Conservation (phyloP, 1,140 invertebrate genomes). For the Ladona fulva region DNA sequence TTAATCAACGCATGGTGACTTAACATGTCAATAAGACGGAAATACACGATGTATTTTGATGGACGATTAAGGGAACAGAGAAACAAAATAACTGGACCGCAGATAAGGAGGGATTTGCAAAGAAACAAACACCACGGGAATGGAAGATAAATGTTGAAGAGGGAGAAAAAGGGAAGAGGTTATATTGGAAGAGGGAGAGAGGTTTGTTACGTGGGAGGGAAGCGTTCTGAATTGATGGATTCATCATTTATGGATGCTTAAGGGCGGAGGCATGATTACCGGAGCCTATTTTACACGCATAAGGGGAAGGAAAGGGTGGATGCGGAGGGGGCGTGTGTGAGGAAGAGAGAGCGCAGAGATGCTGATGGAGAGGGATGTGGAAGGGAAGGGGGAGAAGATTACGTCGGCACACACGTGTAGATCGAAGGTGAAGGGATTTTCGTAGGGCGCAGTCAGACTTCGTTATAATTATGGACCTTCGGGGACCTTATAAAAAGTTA, state of each 20-base stretch:
- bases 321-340: constrained; percentile 39
- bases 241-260: constrained; percentile 10
- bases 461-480: constrained; percentile 9
- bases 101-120: too few species aligned
- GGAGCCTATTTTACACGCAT: constrained; percentile 16
- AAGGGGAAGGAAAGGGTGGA: constrained; percentile 32
- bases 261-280: neutral
- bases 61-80: too few species aligned
- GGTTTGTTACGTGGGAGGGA: neutral
- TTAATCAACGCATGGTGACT: too few species aligned
- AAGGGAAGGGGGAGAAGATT: constrained; percentile 13
- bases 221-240: constrained; percentile 4
- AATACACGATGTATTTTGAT: too few species aligned
- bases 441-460: neutral
- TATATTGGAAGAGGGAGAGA: neutral
- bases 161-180: constrained; percentile 26
- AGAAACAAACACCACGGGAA: constrained; percentile 21
- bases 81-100: too few species aligned
- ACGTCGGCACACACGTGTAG: constrained; percentile 13
- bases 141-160: constrained; percentile 37
- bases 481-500: constrained; percentile 9
- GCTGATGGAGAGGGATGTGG: constrained; percentile 32
- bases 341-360: constrained; percentile 26
- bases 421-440: neutral
- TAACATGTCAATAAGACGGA: too few species aligned